These are phyloP conservation scores for Gallinago nigripennis DNA, from an alignment of 2,797 vertebrate species.

Conservation along the genomic window DNA sequence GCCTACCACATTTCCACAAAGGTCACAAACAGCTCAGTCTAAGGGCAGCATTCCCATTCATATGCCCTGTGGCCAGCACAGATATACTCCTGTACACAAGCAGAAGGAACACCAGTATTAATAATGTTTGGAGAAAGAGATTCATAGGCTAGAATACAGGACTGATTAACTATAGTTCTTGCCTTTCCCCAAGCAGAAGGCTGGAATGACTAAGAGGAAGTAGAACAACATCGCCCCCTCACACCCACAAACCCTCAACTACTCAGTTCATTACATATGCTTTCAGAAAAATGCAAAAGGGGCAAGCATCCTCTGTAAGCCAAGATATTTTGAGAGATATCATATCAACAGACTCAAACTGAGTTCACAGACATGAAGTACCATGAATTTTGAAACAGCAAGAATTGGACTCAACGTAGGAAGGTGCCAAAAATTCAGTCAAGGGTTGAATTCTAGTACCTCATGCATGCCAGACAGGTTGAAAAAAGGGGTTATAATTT, in stretches of 20 bases:
- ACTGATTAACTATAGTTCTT: neutral
- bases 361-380: conserved; percentile 22
- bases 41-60: fast-evolving
- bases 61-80: neutral
- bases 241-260: conserved; percentile 54
- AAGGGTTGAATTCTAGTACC: conserved; percentile 4
- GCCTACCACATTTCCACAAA: neutral
- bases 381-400: neutral
- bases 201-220: conserved; percentile 65
- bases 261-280: conserved; percentile 17
- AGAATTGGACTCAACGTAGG: neutral
- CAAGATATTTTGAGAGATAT: conserved; percentile 36
- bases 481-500: conserved; percentile 18
- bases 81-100: neutral
- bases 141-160: neutral
- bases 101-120: neutral
- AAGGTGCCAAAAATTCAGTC: conserved; percentile 35
- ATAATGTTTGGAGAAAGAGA: neutral
- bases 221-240: conserved; percentile 60
- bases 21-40: neutral
- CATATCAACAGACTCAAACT: conserved; percentile 24
- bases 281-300: conserved; percentile 25
- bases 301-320: neutral
- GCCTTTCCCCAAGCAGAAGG: conserved; percentile 40
- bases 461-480: conserved; percentile 29